A percentile compares a stretch with the other conserved stretches of the same genome.
Evolutionary conservation across 2,797 vertebrate genomes (phyloP).

Genomic region (Peromyscus attwateri): DNA sequence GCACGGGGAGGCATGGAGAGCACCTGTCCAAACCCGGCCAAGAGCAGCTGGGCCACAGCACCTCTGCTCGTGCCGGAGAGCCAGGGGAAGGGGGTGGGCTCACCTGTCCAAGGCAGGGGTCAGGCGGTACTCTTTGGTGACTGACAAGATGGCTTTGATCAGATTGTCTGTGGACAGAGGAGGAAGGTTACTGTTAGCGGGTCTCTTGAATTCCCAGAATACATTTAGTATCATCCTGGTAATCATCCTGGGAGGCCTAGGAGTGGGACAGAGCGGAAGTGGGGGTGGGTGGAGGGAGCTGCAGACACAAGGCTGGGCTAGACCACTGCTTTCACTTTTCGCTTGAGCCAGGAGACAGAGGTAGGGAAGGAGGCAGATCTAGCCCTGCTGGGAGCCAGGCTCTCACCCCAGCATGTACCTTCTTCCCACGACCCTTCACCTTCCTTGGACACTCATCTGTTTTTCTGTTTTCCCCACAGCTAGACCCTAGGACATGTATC

Average conservation of each 20-base stretch:
- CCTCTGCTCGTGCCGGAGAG: not conserved
- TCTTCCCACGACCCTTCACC: not conserved
- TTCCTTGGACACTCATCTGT: not conserved
- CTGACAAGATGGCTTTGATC: constrained; percentile 92
- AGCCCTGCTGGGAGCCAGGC: not conserved
- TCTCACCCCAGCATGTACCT: not conserved
- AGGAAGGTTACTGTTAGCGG: constrained; percentile 67
- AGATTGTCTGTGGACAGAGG: constrained; percentile 89
- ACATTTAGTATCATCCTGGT: not conserved
- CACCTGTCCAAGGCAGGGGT: constrained; percentile 91
- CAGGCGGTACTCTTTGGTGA: constrained; percentile 92
- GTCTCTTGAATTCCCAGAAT: not conserved
- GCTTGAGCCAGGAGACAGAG: not conserved
- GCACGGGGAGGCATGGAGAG: not conserved
- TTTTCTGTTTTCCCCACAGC: not conserved
- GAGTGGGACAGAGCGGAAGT: not conserved
- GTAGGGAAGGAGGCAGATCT: not conserved
- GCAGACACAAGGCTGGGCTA: not conserved
- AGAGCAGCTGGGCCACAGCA: not conserved
- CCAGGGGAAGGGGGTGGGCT: constrained; percentile 31
- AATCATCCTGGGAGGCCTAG: not conserved
- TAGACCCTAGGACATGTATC: not conserved
- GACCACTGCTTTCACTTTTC: not conserved
- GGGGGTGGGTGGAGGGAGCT: not conserved
- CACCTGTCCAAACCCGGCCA: not conserved